These are phyloP conservation scores for Sebastes paucispinis DNA, from an alignment of 2,797 vertebrate species.

Conservation along the genomic window DNA sequence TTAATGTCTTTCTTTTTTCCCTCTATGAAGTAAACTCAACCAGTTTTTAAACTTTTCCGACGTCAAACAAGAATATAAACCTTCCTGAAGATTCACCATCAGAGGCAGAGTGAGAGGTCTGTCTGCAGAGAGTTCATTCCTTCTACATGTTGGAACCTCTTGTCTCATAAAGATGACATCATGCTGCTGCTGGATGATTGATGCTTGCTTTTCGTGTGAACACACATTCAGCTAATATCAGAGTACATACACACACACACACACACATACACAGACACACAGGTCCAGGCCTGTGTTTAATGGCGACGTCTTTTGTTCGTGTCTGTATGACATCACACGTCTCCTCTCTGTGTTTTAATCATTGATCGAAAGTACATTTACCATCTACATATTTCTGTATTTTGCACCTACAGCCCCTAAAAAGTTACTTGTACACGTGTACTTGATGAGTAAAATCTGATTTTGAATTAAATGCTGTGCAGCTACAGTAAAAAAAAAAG, in stretches of 20 bases:
- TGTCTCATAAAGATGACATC: constrained; percentile 27
- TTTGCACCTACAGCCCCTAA: no score
- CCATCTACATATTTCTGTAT: no score
- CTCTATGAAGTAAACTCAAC: not conserved
- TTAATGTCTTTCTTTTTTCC: no score
- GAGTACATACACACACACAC: not conserved
- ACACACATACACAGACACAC: not conserved
- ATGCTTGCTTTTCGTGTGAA: constrained; percentile 26
- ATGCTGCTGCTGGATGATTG: constrained; percentile 25
- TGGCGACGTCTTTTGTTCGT: not conserved
- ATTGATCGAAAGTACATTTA: not conserved
- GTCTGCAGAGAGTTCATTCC: not conserved
- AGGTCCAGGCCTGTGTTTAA: constrained; percentile 7
- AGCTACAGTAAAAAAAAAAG: not conserved
- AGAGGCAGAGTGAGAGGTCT: not conserved
- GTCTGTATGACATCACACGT: not conserved
- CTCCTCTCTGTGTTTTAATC: not conserved
- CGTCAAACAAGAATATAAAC: no score
- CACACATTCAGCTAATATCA: not conserved
- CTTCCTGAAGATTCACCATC: not conserved
- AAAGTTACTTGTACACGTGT: no score
- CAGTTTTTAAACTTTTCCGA: not conserved
- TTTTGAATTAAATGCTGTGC: no score
- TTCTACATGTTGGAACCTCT: not conserved
- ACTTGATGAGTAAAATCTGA: no score